Percentiles rank a stretch among this genome's conserved stretches.
These are phyloP conservation scores for Phenganax subtilis DNA, from an alignment of 92 coral and sea anemone genomes.

Conservation along the genomic window DNA sequence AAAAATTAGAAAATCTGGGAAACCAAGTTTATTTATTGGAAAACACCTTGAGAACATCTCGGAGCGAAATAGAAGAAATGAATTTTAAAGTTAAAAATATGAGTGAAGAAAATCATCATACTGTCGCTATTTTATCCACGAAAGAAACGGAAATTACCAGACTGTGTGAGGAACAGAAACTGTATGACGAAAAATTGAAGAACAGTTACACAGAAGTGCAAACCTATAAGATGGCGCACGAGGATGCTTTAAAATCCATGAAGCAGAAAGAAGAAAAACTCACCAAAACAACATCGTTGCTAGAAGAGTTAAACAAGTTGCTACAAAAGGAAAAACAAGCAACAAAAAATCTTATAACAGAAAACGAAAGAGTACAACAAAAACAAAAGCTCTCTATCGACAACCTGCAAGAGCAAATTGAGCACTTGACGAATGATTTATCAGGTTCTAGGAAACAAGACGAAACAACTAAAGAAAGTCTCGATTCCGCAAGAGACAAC, in stretches of 20 bases:
- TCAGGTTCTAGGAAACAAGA: constrained; percentile 4
- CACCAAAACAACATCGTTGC: not conserved
- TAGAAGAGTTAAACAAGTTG: not conserved
- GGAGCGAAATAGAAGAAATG: constrained; percentile 10
- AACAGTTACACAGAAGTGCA: not conserved
- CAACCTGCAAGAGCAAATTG: constrained; percentile 11
- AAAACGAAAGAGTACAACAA: not conserved
- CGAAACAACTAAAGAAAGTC: constrained; percentile 1
- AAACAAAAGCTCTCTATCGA: not conserved
- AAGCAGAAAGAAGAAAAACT: constrained; percentile 13
- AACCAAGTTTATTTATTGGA: constrained; percentile 1
- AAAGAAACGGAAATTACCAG: constrained; percentile 11
- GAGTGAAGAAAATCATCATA: not conserved
- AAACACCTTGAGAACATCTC: not conserved
- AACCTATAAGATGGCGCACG: not conserved
- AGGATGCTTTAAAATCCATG: not conserved
- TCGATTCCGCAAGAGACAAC: not conserved
- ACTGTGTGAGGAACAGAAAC: not conserved
- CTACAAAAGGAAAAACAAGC: constrained; percentile 13
- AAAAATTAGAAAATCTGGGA: constrained; percentile 3
- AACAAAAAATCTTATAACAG: not conserved
- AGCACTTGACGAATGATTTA: not conserved
- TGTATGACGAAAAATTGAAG: not conserved
- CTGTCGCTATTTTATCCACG: not conserved
- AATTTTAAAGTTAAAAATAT: not conserved